Percentiles rank a stretch among this genome's conserved stretches.
Conservation (phyloP, 2,113 vertebrate genomes). For the Galeopterus variegatus region DNA sequence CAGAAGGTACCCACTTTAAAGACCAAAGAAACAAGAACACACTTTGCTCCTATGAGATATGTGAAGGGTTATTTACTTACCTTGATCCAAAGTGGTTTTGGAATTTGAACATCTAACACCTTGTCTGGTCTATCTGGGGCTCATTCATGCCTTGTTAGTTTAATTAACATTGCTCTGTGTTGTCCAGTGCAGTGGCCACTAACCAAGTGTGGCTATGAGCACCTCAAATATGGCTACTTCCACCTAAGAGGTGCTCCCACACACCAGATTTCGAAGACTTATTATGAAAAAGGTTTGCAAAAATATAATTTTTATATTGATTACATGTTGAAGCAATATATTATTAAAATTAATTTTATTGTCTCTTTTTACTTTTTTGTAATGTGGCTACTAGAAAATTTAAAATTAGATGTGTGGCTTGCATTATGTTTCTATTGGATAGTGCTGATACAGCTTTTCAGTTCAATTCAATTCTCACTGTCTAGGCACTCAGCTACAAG, state of each 20-base stretch:
- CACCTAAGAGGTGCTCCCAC: background rate
- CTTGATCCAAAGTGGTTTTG: background rate
- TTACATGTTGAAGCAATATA: background rate
- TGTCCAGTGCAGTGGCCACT: background rate
- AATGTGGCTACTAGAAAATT: background rate
- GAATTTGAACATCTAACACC: background rate
- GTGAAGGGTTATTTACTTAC: background rate
- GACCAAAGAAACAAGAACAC: too few relatives aligned
- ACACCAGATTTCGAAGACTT: background rate
- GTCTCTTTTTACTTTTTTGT: background rate
- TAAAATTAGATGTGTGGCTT: background rate
- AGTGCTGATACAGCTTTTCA: background rate
- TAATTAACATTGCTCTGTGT: background rate
- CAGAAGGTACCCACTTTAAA: too few relatives aligned
- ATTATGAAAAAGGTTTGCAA: background rate
- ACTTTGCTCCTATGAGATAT: background rate
- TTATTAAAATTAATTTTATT: background rate
- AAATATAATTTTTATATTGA: background rate
- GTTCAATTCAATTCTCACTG: background rate
- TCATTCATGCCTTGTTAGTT: background rate
- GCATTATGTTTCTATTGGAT: background rate
- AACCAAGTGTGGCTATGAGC: background rate
- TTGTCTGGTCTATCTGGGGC: background rate
- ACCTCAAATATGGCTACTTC: background rate
- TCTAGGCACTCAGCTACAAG: too few relatives aligned